phyloP scores from a whole-genome alignment of 2,888 invertebrate genomes.

The Belgica antarctica region DNA sequence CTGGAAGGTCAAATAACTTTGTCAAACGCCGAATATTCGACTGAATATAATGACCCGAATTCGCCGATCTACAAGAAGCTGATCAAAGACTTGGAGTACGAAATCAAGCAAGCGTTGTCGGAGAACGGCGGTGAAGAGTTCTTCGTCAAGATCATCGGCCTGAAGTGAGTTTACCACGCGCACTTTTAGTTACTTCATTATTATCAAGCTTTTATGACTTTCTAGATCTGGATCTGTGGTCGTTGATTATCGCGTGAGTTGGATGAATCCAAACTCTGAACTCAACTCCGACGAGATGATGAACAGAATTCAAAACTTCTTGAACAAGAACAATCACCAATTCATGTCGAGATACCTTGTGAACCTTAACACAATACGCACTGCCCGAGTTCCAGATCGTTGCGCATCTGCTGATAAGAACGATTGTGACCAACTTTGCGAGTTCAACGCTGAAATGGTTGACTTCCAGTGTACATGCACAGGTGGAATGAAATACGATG shows the following conservation, averaged over 20 bases:
- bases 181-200: background rate
- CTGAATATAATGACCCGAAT: constrained; percentile 61
- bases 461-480: constrained; percentile 68
- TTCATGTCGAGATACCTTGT: constrained; percentile 59
- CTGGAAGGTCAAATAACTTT: constrained; percentile 67
- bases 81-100: constrained; percentile 60
- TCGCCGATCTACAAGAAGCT: constrained; percentile 65
- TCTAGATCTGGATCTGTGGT: constrained; percentile 66
- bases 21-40: constrained; percentile 64
- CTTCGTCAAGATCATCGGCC: constrained; percentile 61
- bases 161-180: constrained; percentile 58
- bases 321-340: constrained; percentile 60
- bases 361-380: constrained; percentile 48
- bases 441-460: constrained; percentile 62
- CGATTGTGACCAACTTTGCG: constrained; percentile 65
- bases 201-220: constrained; percentile 46
- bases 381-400: constrained; percentile 58
- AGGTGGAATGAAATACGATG: constrained; percentile 57
- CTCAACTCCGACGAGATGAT: constrained; percentile 57
- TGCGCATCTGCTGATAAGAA: constrained; percentile 63
- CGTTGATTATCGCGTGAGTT: constrained; percentile 65
- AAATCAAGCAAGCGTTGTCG: constrained; percentile 60
- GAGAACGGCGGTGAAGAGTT: constrained; percentile 60
- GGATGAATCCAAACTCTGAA: constrained; percentile 59
- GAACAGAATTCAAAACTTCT: constrained; percentile 57